Conservation (phyloP, 2,113 vertebrate genomes). For the Phaetusa simplex region DNA sequence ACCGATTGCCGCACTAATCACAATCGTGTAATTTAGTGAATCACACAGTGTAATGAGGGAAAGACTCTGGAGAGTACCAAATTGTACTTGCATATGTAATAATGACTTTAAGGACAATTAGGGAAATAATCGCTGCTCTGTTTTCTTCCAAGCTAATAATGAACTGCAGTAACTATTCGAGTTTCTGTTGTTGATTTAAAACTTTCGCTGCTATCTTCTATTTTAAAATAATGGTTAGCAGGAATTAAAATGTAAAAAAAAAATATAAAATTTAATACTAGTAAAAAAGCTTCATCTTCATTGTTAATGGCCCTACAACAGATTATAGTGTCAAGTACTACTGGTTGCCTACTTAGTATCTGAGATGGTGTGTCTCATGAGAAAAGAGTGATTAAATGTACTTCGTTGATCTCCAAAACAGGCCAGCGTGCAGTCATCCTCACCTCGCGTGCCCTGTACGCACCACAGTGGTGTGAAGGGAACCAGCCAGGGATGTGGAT, state of each 20-base stretch:
- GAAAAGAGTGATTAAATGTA: neutral
- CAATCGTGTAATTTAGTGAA: slow-evolving; percentile 66
- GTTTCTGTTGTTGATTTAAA: slow-evolving; percentile 43
- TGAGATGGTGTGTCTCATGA: neutral
- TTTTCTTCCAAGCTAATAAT: slow-evolving; percentile 64
- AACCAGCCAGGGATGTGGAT: neutral
- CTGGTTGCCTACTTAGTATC: neutral
- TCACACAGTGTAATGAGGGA: slow-evolving; percentile 67
- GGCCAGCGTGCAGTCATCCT: neutral
- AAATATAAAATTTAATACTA: neutral
- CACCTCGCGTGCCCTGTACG: neutral
- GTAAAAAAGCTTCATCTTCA: neutral
- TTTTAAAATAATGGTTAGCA: slow-evolving; percentile 13
- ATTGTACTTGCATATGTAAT: slow-evolving; percentile 65
- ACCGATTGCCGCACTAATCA: slow-evolving; percentile 70
- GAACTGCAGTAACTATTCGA: slow-evolving; percentile 9
- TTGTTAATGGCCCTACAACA: neutral
- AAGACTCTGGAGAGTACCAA: slow-evolving; percentile 45
- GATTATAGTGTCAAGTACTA: neutral
- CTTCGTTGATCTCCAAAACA: neutral
- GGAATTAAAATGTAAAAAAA: neutral
- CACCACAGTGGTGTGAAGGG: neutral
- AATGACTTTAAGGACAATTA: slow-evolving; percentile 66
- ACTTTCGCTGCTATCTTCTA: neutral
- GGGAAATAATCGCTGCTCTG: slow-evolving; percentile 53